Conservation (phyloP, 2,888 invertebrate species). For the Leuctra nigra region DNA sequence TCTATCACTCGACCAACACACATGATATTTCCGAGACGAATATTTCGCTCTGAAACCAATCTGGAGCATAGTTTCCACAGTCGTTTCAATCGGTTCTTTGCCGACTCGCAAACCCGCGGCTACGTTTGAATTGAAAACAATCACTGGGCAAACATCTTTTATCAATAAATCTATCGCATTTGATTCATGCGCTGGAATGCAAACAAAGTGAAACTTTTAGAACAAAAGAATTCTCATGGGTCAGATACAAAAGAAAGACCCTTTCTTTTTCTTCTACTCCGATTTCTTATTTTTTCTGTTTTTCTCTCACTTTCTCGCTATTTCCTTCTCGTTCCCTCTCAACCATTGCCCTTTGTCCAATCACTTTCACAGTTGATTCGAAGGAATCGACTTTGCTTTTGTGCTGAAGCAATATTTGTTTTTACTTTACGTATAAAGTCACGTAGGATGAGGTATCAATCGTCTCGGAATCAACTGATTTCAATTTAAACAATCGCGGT, state of each 20-base stretch:
- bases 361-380: background rate
- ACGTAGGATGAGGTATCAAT: too few relatives aligned
- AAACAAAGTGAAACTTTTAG: constrained; percentile 6
- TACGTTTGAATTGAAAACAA: constrained; percentile 11
- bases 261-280: too few relatives aligned
- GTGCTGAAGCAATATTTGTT: too few relatives aligned
- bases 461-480: too few relatives aligned
- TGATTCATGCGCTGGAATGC: constrained; percentile 6
- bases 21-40: too few relatives aligned
- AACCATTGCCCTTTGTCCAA: background rate
- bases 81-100: background rate
- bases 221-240: constrained; percentile 5
- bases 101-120: background rate
- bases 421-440: too few relatives aligned
- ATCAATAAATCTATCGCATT: constrained; percentile 2
- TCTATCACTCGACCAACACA: too few relatives aligned
- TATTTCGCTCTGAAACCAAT: too few relatives aligned
- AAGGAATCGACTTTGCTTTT: background rate
- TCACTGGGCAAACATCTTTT: constrained; percentile 1
- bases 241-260: constrained; percentile 1
- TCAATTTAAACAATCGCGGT: too few relatives aligned
- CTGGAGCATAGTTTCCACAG: too few relatives aligned
- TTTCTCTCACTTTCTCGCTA: background rate
- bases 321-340: background rate
- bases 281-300: too few relatives aligned